Percentiles rank a stretch among this genome's conserved stretches.
phyloP scores from a whole-genome alignment of 2,797 vertebrate genomes.

The Gadopsis bispinosus region DNA sequence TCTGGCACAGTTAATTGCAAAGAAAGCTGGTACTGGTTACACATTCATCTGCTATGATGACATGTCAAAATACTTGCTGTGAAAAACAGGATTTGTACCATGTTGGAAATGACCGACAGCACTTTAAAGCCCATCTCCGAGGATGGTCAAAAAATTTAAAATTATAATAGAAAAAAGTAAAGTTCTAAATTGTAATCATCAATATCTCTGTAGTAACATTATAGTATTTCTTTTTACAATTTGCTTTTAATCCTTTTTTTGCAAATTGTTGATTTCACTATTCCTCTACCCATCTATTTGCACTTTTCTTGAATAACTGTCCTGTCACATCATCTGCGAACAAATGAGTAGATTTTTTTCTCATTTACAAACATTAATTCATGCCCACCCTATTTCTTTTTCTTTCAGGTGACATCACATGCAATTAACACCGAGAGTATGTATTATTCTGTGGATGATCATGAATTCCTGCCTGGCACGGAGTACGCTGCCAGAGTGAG shows the following conservation, averaged over 20 bases:
- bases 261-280: background rate
- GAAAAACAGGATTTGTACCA: background rate
- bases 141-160: background rate
- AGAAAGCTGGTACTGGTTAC: background rate
- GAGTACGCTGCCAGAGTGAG: slow-evolving; percentile 74
- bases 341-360: background rate
- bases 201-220: slow-evolving; percentile 2
- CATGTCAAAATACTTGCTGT: background rate
- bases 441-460: slow-evolving; percentile 23
- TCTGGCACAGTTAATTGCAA: too few species aligned
- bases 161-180: background rate
- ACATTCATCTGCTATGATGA: background rate
- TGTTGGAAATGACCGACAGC: background rate
- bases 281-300: background rate
- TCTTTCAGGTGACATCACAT: slow-evolving; percentile 31
- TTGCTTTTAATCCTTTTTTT: background rate
- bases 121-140: background rate
- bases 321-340: background rate
- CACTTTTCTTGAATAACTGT: background rate
- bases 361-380: background rate
- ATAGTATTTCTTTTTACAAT: background rate
- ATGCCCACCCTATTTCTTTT: background rate
- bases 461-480: slow-evolving; percentile 33
- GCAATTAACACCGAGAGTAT: background rate
- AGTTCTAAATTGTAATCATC: background rate